Base-by-base conservation (phyloP, 2,113 vertebrate genomes). In the Electrona antarctica region DNA sequence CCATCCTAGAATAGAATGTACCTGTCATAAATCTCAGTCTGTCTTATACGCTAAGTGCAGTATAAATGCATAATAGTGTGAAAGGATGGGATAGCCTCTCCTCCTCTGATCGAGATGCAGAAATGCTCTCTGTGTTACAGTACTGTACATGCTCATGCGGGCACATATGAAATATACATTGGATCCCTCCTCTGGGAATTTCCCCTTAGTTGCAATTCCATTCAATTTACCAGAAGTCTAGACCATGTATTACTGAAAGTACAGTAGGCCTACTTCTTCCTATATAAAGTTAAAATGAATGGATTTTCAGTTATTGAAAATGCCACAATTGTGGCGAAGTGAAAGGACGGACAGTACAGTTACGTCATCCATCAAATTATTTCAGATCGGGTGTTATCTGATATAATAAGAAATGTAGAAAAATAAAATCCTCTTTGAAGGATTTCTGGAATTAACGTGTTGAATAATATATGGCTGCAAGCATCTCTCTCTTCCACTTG, bases 381-480 rank as follows among this genome's bases (percentile, higher is more conserved):
- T 89, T 87, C 78, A 28, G 54, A 70, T 21, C 21, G 21, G 21
- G 2, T 21, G 64, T 67, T 48, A 77, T 88, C 82, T 87, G 82
- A 73, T 79, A 82, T 79, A 57, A 76, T 41, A 51, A 81, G 67
- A 85, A 76, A 56, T 77, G 83, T 86, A 81, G 84, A 89, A 85
- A 75, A 85, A 83, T 65, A 78, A 85, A 70, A 75, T 62, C 71
- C 48, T 73, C 73, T 74, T 85, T 82, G 62, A 79, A 77, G 68
- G 71, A 71, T 73, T 41, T 68, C 80, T 75, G 73, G 77, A 87
- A 86, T 91, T 79, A 79, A 69, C 60, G 70, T 51, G 46, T 7
- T 91, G 63, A 91, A 91, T 90, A 89, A 90, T 87, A 21, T 65
- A 92, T 86, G 81, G 70, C 76, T 83, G 78, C 90, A 82, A 89